Percentiles rank a stretch among this genome's conserved stretches.
These are phyloP conservation scores for Thelaira solivaga DNA, from an alignment of 2,888 invertebrate species.

Conservation along the genomic window DNA sequence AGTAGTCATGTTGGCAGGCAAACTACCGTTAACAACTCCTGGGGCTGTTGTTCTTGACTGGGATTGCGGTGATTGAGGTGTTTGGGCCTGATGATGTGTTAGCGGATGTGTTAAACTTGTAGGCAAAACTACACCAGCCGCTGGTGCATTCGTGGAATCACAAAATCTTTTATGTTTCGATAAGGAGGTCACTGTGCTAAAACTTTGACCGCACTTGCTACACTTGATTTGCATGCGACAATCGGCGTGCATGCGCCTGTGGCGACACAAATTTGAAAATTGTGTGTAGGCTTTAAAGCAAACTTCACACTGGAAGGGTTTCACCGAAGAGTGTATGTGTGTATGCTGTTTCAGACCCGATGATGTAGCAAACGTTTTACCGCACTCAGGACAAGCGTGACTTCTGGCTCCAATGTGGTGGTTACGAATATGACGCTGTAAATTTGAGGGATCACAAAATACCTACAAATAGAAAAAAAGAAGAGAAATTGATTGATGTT, in stretches of 20 bases:
- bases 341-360: conserved; percentile 99
- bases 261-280: conserved; percentile 99
- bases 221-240: conserved; percentile 97
- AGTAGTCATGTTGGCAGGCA: conserved; percentile 74
- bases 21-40: conserved; percentile 46
- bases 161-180: conserved; percentile 98
- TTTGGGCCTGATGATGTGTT: conserved; percentile 56
- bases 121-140: conserved; percentile 75
- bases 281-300: conserved; percentile 99
- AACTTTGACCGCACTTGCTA: conserved; percentile 94
- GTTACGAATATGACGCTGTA: conserved; percentile 96
- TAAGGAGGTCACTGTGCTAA: conserved; percentile 93
- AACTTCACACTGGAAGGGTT: conserved; percentile 97
- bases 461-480: conserved; percentile 80
- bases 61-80: conserved; percentile 57
- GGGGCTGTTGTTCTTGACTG: conserved; percentile 28
- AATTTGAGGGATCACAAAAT: conserved; percentile 97
- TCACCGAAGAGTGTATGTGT: conserved; percentile 98
- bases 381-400: conserved; percentile 98
- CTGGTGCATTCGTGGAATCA: conserved; percentile 82
- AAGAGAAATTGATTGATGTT: conserved; percentile 40
- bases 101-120: conserved; percentile 74
- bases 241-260: conserved; percentile 98
- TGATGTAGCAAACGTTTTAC: conserved; percentile 98
- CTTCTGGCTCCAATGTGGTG: conserved; percentile 97